Conservation (phyloP, 2,888 invertebrate species). For the Lithophane ornitopus region DNA sequence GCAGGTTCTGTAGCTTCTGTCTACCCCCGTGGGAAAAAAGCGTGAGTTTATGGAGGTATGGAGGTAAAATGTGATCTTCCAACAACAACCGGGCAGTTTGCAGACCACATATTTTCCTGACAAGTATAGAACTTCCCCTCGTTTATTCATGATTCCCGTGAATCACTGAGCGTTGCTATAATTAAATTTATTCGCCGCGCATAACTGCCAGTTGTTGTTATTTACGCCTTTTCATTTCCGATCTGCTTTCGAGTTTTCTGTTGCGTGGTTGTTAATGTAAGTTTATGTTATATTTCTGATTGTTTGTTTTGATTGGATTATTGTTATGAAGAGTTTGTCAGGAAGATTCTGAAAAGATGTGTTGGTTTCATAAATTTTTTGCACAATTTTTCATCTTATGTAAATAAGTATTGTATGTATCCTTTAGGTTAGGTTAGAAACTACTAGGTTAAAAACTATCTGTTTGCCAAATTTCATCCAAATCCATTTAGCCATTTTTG, state of each 20-base stretch:
- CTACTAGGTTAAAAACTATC: no score
- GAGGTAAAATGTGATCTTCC: no score
- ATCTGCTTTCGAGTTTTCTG: slow-evolving; percentile 73
- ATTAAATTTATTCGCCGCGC: slow-evolving; percentile 84
- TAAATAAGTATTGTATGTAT: no score
- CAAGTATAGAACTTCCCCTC: slow-evolving; percentile 54
- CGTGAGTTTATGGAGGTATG: no score
- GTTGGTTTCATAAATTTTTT: background rate
- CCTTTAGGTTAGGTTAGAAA: no score
- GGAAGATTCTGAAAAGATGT: background rate
- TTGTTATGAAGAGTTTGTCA: slow-evolving; percentile 8
- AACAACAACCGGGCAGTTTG: background rate
- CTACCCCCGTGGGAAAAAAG: no score
- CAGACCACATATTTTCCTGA: slow-evolving; percentile 29
- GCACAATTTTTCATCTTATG: background rate
- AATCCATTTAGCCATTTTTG: no score
- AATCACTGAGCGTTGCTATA: slow-evolving; percentile 77
- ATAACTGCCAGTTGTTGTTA: slow-evolving; percentile 79
- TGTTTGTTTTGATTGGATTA: slow-evolving; percentile 20
- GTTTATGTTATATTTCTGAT: slow-evolving; percentile 54
- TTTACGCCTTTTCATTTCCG: slow-evolving; percentile 83
- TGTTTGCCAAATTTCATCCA: no score
- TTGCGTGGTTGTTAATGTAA: slow-evolving; percentile 67
- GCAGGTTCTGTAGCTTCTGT: no score
- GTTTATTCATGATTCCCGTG: slow-evolving; percentile 65